phyloP scores from a whole-genome alignment of 2,888 invertebrate genomes.

The Platycnemis pennipes region DNA sequence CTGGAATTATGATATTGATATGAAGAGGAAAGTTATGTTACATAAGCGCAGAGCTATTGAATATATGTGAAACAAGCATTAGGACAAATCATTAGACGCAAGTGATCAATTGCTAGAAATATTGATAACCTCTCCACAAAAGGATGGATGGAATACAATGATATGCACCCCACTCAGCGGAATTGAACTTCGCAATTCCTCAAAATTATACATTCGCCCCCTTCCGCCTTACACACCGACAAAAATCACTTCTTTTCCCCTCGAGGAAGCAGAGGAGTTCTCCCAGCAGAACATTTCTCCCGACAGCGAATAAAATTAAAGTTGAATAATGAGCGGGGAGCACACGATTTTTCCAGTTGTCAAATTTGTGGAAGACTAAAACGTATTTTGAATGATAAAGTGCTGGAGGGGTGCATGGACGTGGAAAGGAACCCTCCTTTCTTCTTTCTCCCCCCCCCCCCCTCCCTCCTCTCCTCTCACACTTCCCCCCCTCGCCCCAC shows the following conservation, averaged over 20 bases:
- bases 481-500: neutral
- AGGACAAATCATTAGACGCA: too few species aligned
- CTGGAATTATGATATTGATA: too few species aligned
- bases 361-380: constrained; percentile 67
- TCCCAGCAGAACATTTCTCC: constrained; percentile 29
- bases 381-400: constrained; percentile 68
- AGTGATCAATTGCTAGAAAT: too few species aligned
- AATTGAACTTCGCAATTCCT: constrained; percentile 37
- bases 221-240: neutral
- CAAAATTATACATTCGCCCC: constrained; percentile 28
- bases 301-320: constrained; percentile 64
- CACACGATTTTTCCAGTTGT: constrained; percentile 63
- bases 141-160: too few species aligned
- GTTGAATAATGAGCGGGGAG: constrained; percentile 66
- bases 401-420: constrained; percentile 63
- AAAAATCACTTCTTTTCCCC: constrained; percentile 38
- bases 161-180: neutral
- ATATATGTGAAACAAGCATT: too few species aligned
- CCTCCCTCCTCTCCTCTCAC: neutral
- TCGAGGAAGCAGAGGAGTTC: constrained; percentile 29
- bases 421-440: constrained; percentile 41
- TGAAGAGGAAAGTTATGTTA: too few species aligned
- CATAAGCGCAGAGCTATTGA: too few species aligned
- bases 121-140: too few species aligned
- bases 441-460: too few species aligned